phyloP scores from a whole-genome alignment of 2,113 vertebrate genomes.

The Dipodomys spectabilis region DNA sequence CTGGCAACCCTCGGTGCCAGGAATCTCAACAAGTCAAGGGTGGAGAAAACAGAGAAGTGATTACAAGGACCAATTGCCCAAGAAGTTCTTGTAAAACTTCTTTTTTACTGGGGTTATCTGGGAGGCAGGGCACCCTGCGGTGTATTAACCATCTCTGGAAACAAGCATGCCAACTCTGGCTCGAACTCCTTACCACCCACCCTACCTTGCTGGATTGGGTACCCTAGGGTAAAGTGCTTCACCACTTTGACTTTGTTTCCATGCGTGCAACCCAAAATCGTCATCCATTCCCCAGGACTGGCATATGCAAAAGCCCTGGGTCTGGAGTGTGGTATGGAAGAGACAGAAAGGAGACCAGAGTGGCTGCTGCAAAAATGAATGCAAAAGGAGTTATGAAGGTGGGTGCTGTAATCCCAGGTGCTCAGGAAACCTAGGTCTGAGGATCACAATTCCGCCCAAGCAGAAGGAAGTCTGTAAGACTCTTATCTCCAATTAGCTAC shows the following conservation, averaged over 20 bases:
- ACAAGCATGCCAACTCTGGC: not conserved
- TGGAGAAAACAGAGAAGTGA: not conserved
- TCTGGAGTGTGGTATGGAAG: too few species aligned
- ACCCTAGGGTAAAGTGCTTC: not conserved
- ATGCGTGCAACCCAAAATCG: too few species aligned
- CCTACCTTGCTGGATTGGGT: not conserved
- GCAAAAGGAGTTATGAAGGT: too few species aligned
- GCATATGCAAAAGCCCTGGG: not conserved
- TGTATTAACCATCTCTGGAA: not conserved
- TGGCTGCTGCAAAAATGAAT: not conserved
- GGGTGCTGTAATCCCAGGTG: too few species aligned
- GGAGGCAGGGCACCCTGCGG: not conserved
- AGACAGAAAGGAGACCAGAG: not conserved
- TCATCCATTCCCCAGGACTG: not conserved
- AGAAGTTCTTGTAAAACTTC: not conserved
- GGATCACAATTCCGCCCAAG: too few species aligned
- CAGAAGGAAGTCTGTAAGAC: too few species aligned
- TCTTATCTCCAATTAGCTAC: too few species aligned
- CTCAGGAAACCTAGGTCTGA: too few species aligned
- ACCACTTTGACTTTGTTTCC: fast-evolving
- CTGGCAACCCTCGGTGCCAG: fast-evolving
- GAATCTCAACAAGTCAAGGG: not conserved
- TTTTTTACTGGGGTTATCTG: not conserved
- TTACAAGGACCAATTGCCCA: not conserved
- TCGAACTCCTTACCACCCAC: not conserved